Conservation (phyloP, 2,113 vertebrate species). For the Antechinus stuartii region DNA sequence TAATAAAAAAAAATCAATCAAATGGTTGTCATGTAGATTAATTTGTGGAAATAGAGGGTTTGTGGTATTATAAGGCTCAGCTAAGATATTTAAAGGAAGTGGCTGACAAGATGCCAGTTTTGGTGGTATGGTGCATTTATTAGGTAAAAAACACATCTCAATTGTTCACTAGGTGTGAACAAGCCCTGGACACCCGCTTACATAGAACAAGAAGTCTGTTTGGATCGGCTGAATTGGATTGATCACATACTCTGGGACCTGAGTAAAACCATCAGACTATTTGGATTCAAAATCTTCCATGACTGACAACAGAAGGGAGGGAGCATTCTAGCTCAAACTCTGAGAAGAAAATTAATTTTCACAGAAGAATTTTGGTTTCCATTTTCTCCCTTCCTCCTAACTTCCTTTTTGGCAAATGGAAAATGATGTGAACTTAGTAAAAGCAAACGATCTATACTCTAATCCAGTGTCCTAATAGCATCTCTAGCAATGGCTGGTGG, state of each 20-base stretch:
- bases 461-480: background rate
- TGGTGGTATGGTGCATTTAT: background rate
- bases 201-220: background rate
- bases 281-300: background rate
- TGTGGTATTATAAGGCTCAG: background rate
- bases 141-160: background rate
- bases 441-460: background rate
- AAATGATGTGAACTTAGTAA: background rate
- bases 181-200: background rate
- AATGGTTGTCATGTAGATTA: background rate
- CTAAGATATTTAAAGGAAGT: background rate
- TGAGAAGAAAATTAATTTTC: background rate
- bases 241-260: background rate
- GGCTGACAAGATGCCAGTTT: background rate
- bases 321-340: background rate
- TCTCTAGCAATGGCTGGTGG: background rate
- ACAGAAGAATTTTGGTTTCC: background rate
- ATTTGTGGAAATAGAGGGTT: background rate
- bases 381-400: background rate
- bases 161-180: background rate
- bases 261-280: background rate
- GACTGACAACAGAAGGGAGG: background rate
- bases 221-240: background rate
- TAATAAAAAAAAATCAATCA: background rate
- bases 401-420: background rate